Evolutionary conservation across 2,888 invertebrate species (phyloP).

Genomic region (Rotaria magnacalcarata): DNA sequence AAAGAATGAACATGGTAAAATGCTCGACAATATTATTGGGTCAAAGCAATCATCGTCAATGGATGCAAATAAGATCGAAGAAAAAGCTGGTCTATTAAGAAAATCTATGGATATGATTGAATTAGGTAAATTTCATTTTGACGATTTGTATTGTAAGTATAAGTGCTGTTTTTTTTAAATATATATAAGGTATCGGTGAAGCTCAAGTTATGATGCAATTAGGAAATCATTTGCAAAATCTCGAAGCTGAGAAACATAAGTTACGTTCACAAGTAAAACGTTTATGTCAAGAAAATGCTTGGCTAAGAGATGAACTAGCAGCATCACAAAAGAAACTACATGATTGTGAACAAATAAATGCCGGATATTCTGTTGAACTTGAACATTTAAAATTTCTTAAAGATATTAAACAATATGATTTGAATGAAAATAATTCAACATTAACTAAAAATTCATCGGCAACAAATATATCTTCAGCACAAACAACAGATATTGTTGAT

Average conservation of each 20-base stretch:
- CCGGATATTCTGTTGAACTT: conserved; percentile 41
- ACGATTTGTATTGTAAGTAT: too few relatives aligned
- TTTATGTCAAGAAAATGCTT: conserved; percentile 93
- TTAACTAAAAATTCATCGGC: background rate
- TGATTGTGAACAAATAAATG: conserved; percentile 75
- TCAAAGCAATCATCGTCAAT: background rate
- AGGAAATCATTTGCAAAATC: conserved; percentile 41
- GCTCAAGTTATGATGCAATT: conserved; percentile 43
- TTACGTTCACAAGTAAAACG: conserved; percentile 91
- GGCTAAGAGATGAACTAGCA: conserved; percentile 94
- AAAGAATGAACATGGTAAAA: conserved; percentile 78
- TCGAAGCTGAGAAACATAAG: conserved; percentile 68
- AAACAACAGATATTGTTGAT: conserved; percentile 1
- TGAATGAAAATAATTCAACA: conserved; percentile 6
- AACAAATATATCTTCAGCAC: background rate
- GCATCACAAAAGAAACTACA: conserved; percentile 88
- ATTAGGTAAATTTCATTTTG: conserved; percentile 46
- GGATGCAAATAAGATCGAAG: conserved; percentile 65
- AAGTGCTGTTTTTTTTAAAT: too few relatives aligned
- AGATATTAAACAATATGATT: conserved; percentile 46
- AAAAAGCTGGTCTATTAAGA: conserved; percentile 78
- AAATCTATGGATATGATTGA: conserved; percentile 95
- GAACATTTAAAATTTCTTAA: conserved; percentile 45
- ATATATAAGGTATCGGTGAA: conserved; percentile 34
- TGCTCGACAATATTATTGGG: conserved; percentile 59